Evolutionary conservation across 2,797 vertebrate species (phyloP).

Genomic region (Melanotaenia pygmaea): DNA sequence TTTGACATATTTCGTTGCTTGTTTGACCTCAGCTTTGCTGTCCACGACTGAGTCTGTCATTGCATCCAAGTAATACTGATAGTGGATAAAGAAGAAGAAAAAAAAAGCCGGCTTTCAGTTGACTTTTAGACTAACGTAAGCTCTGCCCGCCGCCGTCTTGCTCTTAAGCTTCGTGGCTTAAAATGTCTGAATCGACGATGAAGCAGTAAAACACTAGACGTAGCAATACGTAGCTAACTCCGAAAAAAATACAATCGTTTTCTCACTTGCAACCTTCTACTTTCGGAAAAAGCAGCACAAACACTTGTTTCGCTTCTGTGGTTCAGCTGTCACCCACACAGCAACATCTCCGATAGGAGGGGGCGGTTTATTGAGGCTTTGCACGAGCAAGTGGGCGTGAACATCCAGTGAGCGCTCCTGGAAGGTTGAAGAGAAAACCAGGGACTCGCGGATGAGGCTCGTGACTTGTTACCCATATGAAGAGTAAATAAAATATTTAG

Average conservation of each 20-base stretch:
- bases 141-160: slow-evolving; percentile 15
- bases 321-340: slow-evolving; percentile 64
- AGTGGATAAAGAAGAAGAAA: neutral
- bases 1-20: slow-evolving; percentile 88
- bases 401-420: slow-evolving; percentile 27
- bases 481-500: neutral
- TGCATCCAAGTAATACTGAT: slow-evolving; percentile 55
- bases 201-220: neutral
- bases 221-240: neutral
- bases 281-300: slow-evolving; percentile 19
- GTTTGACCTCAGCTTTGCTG: slow-evolving; percentile 83
- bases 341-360: slow-evolving; percentile 57
- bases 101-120: slow-evolving; percentile 27
- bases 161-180: slow-evolving; percentile 39
- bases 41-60: slow-evolving; percentile 84
- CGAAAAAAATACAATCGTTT: neutral
- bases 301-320: slow-evolving; percentile 40
- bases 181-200: slow-evolving; percentile 11
- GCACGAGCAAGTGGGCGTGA: slow-evolving; percentile 68
- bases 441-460: neutral
- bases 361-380: slow-evolving; percentile 50
- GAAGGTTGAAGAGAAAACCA: neutral
- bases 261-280: slow-evolving; percentile 5
- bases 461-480: neutral
- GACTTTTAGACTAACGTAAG: slow-evolving; percentile 27